A percentile compares a stretch with the other conserved stretches of the same genome.
Conservation (phyloP, 2,113 vertebrate genomes). For the Sula dactylatra region DNA sequence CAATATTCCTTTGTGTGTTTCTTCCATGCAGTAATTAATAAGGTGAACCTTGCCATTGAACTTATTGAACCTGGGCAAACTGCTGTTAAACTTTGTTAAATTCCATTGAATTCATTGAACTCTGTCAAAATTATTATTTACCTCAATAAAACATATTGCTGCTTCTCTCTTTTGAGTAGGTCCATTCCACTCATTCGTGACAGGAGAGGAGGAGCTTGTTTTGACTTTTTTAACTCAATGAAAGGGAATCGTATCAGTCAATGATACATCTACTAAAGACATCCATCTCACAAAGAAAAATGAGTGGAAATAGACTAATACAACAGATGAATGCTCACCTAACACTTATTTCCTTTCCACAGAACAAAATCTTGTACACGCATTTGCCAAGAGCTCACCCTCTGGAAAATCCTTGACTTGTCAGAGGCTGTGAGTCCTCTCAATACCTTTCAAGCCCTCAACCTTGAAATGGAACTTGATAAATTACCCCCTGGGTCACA, state of each 20-base stretch:
- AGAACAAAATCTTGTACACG: not conserved
- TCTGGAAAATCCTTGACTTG: not conserved
- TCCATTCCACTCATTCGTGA: no score
- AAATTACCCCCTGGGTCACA: not conserved
- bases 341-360: not conserved
- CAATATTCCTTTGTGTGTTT: no score
- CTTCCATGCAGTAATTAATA: no score
- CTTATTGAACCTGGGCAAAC: no score
- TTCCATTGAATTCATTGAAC: no score
- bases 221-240: not conserved
- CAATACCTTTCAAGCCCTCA: not conserved
- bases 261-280: not conserved
- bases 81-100: no score
- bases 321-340: not conserved
- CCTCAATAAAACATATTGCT: no score
- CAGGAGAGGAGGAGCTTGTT: not conserved
- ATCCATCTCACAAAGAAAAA: not conserved
- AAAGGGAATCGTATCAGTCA: fast-evolving
- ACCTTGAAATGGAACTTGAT: not conserved
- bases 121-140: no score
- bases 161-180: no score
- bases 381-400: not conserved
- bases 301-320: not conserved
- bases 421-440: not conserved
- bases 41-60: no score